Evolutionary conservation across 2,113 vertebrate species (phyloP).

Genomic region (Calonectris borealis): DNA sequence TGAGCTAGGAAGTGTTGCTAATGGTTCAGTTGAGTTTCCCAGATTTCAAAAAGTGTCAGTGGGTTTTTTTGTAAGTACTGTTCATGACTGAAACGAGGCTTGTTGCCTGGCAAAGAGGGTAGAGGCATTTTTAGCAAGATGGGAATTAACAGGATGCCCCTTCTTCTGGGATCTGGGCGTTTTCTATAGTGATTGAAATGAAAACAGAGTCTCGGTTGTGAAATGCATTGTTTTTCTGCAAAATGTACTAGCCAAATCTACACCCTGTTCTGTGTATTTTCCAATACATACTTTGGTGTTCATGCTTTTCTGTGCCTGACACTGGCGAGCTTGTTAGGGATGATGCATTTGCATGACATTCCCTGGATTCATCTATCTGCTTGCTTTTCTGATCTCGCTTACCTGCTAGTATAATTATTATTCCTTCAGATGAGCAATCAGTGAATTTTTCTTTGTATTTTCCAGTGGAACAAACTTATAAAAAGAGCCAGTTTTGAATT

Average conservation of each 20-base stretch:
- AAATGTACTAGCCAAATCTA: neutral
- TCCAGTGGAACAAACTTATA: neutral
- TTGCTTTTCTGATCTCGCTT: neutral
- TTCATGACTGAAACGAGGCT: neutral
- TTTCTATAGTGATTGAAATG: neutral
- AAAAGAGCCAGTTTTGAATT: neutral
- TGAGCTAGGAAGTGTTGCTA: neutral
- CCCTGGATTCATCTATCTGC: neutral
- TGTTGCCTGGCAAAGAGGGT: neutral
- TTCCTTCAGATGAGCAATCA: neutral
- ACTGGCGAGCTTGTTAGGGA: neutral
- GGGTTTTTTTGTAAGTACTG: neutral
- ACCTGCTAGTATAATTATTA: neutral
- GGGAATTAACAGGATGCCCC: neutral
- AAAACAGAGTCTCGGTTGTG: neutral
- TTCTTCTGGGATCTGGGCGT: neutral
- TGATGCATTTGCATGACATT: neutral
- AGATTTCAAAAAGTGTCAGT: neutral
- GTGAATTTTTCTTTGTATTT: neutral
- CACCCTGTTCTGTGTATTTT: neutral
- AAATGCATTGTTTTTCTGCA: neutral
- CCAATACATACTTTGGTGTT: neutral
- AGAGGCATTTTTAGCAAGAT: neutral
- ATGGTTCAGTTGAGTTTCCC: neutral
- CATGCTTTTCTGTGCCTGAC: neutral